Evolutionary conservation across 1,140 invertebrate species (phyloP), one percentile per base, ranked within the genome.

Genomic region (Monochamus saltuarius): DNA sequence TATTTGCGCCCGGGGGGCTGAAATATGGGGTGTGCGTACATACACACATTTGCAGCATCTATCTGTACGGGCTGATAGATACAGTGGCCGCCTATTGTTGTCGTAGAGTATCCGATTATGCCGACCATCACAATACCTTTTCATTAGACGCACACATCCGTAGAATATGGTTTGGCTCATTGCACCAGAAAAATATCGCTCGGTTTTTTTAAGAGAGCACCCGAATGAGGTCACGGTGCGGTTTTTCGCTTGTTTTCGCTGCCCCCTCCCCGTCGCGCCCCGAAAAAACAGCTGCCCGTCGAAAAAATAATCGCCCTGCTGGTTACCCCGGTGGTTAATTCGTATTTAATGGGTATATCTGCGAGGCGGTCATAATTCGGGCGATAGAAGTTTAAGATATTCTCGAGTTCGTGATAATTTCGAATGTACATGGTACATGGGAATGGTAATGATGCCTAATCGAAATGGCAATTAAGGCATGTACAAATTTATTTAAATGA

Each of bases 101-200:
- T 57, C 34, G 37, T 61, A 37, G 62, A 68, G 70, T 72, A 70
- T 68, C 69, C 65, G 68, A 68, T 66, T 70, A 72, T 66, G 53
- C 65, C 62, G 49, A 63, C 54, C 42, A 49, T 59, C 65, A 66
- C 62, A 67, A 67, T 61, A 55, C 47, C 71, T 62, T 72, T 73
- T 73, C 65, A 72, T 46, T 53, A 54, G 52, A 64, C 59, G 64
- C 70, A 73, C 59, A 64, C 61, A 68, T 68, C 71, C 71, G 68
- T 73, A 72, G 64, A 73, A 72, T 73, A 73, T 73, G 73, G 68
- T 72, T 71, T 73, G 73, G 70, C 71, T 75, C 73, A 75, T 75
- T 75, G 70, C 73, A 65, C 71, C 53, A 65, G 64, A 70, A 75
- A 75, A 73, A 73, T 74, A 61, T 68, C 60, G 64, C 68, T 67